Percentiles rank a stretch among this genome's conserved stretches.
phyloP scores from a whole-genome alignment of 2,888 invertebrate genomes.

The Hirtodrosophila histrioides region DNA sequence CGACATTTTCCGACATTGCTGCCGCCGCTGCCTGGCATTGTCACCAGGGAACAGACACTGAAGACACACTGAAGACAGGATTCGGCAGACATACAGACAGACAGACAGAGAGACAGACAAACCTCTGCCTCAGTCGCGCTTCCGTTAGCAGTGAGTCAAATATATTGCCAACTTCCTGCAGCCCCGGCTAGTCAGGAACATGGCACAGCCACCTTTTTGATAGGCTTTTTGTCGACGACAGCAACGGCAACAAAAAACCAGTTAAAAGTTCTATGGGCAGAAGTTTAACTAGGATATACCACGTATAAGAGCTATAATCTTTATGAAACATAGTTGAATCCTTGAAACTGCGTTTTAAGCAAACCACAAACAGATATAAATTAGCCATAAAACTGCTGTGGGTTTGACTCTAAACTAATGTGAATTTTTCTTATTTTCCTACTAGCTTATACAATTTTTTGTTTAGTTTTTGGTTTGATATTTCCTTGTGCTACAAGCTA shows the following conservation, averaged over 20 bases:
- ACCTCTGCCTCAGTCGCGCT: conserved; percentile 62
- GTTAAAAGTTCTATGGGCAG: neutral
- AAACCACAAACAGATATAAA: no score
- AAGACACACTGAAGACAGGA: neutral
- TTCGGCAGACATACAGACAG: neutral
- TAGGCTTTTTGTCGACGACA: conserved; percentile 62
- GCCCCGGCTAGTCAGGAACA: conserved; percentile 44
- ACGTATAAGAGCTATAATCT: conserved; percentile 5
- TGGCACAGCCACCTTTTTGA: conserved; percentile 56
- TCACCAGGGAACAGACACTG: conserved; percentile 41
- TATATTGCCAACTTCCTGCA: conserved; percentile 82
- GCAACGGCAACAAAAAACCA: conserved; percentile 22
- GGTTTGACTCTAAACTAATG: no score
- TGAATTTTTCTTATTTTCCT: no score
- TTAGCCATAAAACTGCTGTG: no score
- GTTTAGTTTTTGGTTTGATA: no score
- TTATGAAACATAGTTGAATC: no score
- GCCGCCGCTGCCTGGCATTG: conserved; percentile 50
- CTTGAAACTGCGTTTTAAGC: no score
- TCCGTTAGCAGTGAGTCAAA: conserved; percentile 80
- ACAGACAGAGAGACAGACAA: conserved; percentile 23
- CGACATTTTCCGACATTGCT: conserved; percentile 37
- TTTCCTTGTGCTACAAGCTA: no score
- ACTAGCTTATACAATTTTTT: no score
- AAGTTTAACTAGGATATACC: conserved; percentile 25